phyloP scores from a whole-genome alignment of 2,888 invertebrate genomes.

The Drosophila algonquin region DNA sequence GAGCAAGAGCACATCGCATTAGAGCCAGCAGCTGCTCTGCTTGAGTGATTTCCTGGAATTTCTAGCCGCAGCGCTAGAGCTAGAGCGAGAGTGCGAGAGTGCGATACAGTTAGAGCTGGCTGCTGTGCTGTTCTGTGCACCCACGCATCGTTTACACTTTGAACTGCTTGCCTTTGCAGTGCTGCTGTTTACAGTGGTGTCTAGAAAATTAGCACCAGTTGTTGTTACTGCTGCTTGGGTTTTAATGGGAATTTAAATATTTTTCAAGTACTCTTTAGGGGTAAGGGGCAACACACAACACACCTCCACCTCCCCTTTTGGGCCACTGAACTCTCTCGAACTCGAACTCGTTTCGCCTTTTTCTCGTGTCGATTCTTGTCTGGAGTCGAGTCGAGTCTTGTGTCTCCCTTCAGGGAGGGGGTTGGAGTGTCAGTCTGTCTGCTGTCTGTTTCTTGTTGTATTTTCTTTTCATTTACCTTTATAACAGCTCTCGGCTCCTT shows the following conservation, averaged over 20 bases:
- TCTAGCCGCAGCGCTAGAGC: background rate
- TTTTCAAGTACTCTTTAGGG: slow-evolving; percentile 24
- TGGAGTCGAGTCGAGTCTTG: slow-evolving; percentile 22
- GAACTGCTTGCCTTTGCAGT: slow-evolving; percentile 5
- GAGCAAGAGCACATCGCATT: background rate
- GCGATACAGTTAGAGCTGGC: background rate
- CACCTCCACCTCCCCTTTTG: slow-evolving; percentile 36
- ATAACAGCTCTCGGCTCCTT: slow-evolving; percentile 7
- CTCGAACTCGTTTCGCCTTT: slow-evolving; percentile 44
- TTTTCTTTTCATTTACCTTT: slow-evolving; percentile 42
- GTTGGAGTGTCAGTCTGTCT: slow-evolving; percentile 15
- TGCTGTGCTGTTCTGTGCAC: slow-evolving; percentile 7
- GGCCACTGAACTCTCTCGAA: slow-evolving; percentile 61
- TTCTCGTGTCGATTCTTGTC: slow-evolving; percentile 28
- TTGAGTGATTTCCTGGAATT: slow-evolving; percentile 37
- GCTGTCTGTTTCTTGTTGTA: slow-evolving; percentile 18
- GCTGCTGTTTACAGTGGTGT: background rate
- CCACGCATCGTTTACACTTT: slow-evolving; percentile 26
- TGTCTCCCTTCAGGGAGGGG: slow-evolving; percentile 27
- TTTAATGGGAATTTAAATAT: slow-evolving; percentile 23
- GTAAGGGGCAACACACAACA: background rate
- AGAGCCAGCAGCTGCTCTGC: slow-evolving; percentile 11
- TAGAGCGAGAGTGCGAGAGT: background rate
- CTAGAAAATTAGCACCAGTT: slow-evolving; percentile 2
- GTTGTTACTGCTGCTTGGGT: background rate